Evolutionary conservation across 2,888 invertebrate genomes (phyloP).

Genomic region (Augochlorella aurata): DNA sequence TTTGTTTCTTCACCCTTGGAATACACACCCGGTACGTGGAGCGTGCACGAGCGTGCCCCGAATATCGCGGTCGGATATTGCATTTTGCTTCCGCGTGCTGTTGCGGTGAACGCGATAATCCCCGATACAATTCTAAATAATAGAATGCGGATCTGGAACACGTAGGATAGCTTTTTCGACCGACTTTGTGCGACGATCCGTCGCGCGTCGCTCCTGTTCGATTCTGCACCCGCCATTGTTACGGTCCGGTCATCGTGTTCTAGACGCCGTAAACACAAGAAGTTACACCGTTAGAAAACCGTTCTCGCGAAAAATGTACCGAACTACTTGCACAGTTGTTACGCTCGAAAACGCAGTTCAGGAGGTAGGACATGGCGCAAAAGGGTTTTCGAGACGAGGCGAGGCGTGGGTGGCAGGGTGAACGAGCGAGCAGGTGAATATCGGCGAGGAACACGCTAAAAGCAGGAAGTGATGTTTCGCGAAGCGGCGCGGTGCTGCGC

Average conservation of each 20-base stretch:
- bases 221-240: background rate
- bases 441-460: constrained; percentile 41
- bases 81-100: background rate
- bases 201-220: background rate
- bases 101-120: background rate
- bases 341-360: too few relatives aligned
- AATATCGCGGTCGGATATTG: constrained; percentile 21
- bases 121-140: constrained; percentile 8
- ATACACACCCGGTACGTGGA: constrained; percentile 15
- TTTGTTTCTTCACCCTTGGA: too few relatives aligned
- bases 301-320: too few relatives aligned
- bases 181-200: background rate
- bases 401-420: background rate
- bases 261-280: too few relatives aligned
- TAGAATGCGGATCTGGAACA: background rate
- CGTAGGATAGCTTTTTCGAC: background rate
- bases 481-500: constrained; percentile 25
- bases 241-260: too few relatives aligned
- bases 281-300: too few relatives aligned
- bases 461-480: constrained; percentile 38
- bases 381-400: background rate
- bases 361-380: too few relatives aligned
- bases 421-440: constrained; percentile 19
- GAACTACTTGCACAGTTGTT: too few relatives aligned
- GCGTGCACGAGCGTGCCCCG: constrained; percentile 28